Evolutionary conservation across 2,797 vertebrate species (phyloP), one percentile per base, ranked within the genome.

Genomic region (Microhierax caerulescens): DNA sequence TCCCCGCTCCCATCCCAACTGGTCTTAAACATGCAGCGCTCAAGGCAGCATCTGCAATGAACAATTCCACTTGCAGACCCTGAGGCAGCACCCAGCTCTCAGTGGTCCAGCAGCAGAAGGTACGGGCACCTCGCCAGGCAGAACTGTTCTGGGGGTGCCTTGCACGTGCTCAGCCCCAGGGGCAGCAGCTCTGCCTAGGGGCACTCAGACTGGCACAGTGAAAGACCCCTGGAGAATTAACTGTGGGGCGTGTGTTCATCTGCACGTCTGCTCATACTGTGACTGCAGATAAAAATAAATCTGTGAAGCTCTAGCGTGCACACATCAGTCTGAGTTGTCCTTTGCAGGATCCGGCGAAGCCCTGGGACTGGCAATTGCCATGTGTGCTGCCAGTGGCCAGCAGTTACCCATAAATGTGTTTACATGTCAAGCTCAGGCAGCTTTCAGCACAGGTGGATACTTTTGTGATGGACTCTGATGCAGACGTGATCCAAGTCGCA

Each of bases 231-330:
- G 34, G 12, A 59, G 48, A 67, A 78, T 36, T 22, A 65, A 48
- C 30, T 51, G 11, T 2, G 8, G 43, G 34, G 10, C 11, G 43
- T 0, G 1, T 0, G 17, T 15, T 57, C 50, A 53, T 34, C 28
- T 73, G 77, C 50, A 73, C 2, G 1, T 15, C 48, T 68, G 28
- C 73, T 80, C 76, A 37, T 2, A 23, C 24, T 61, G 32, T 0
- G 28, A 36, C 47, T 27, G 47, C 56, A 74, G 54, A 43, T 43
- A 43, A 43, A 43, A 80, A 76, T 41, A 77, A 43, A 48, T 8
- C 61, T 64, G 48, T 23, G 84, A 84, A 57, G 90, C 47, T 70
- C n/a, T 8, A 36, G 43, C 0, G 2, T 27, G 53, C n/a, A 75
- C 23, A 32, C 30, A 53, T 39, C 43, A 80, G 56, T 15, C 36